Evolutionary conservation across 1,140 invertebrate genomes (phyloP).

Genomic region (Anoplolepis gracilipes): DNA sequence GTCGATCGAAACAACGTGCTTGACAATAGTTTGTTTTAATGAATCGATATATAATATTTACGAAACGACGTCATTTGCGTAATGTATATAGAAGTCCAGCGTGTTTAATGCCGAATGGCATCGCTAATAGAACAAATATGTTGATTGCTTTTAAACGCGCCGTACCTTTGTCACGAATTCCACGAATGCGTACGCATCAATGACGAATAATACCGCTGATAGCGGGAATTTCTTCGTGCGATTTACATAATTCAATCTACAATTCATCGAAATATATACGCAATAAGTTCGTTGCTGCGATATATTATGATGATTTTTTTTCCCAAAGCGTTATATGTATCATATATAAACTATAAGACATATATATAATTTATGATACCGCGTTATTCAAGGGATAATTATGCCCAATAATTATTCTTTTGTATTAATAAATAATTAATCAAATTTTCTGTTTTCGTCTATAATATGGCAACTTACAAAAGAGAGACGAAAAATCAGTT

Average conservation of each 20-base stretch:
- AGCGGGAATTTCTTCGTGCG: constrained; percentile 15
- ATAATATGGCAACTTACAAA: background rate
- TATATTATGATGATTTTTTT: constrained; percentile 1
- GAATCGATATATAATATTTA: constrained; percentile 64
- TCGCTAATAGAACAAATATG: constrained; percentile 72
- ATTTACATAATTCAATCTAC: constrained; percentile 43
- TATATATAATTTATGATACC: background rate
- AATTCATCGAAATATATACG: constrained; percentile 2
- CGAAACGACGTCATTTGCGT: constrained; percentile 63
- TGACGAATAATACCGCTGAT: constrained; percentile 34
- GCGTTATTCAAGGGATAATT: background rate
- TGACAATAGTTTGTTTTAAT: constrained; percentile 71
- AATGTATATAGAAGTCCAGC: constrained; percentile 68
- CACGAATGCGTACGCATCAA: constrained; percentile 35
- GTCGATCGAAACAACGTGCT: constrained; percentile 54
- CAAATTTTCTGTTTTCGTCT: background rate
- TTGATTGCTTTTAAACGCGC: constrained; percentile 45
- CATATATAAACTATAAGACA: no score
- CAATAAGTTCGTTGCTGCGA: background rate
- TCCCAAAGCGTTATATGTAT: no score
- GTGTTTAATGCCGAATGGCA: constrained; percentile 71
- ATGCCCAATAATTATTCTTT: background rate
- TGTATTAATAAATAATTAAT: background rate
- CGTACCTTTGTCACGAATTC: constrained; percentile 67
- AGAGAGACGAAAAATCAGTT: background rate